Percentiles rank a stretch among this genome's conserved stretches.
These are phyloP conservation scores for Eleutherodactylus coqui DNA, from an alignment of 2,797 vertebrate genomes.

Conservation along the genomic window DNA sequence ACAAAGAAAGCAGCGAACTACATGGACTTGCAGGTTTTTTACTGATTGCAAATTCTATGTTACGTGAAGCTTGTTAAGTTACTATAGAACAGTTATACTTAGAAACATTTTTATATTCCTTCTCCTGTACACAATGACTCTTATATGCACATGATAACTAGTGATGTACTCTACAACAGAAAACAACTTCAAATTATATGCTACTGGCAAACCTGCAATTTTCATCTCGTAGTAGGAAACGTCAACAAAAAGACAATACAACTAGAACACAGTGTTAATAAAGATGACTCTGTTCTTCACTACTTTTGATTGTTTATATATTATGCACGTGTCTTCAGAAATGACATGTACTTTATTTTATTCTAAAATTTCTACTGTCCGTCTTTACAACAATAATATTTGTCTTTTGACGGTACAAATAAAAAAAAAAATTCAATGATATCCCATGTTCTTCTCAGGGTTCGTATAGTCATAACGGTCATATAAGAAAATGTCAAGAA, in stretches of 20 bases:
- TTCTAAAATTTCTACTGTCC: not conserved
- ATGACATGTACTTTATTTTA: not conserved
- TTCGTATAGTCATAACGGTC: not conserved
- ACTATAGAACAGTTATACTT: too few species aligned
- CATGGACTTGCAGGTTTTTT: not conserved
- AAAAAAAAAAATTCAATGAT: not conserved
- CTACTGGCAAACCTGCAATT: constrained; percentile 8
- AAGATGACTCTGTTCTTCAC: not conserved
- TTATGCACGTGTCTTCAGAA: not conserved
- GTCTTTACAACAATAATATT: not conserved
- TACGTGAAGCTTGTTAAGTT: too few species aligned
- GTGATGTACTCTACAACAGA: not conserved
- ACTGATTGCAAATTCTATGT: not conserved
- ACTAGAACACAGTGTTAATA: not conserved
- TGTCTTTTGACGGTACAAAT: not conserved
- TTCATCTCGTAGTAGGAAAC: not conserved
- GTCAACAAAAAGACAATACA: not conserved
- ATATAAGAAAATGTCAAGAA: too few species aligned
- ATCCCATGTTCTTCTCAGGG: not conserved
- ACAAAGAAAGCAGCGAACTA: not conserved
- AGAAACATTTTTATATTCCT: not conserved
- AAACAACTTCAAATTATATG: constrained; percentile 17
- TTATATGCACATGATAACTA: not conserved
- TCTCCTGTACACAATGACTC: not conserved
- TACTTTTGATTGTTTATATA: not conserved